Conservation (phyloP, 2,888 invertebrate genomes). For the Dryomyza anilis region DNA sequence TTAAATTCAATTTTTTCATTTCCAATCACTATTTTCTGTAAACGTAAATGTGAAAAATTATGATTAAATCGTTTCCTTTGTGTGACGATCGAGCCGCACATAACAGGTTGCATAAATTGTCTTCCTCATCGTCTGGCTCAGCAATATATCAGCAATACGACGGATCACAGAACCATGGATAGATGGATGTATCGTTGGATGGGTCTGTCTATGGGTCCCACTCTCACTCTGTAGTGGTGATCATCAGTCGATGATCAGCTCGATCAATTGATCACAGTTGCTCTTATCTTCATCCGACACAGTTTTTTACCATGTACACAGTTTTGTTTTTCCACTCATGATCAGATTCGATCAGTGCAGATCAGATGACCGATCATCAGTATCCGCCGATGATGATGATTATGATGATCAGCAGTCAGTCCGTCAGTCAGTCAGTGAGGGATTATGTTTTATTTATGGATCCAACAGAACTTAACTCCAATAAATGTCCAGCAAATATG, state of each 20-base stretch:
- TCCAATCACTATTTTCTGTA: too few relatives aligned
- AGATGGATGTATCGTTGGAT: too few relatives aligned
- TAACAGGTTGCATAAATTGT: too few relatives aligned
- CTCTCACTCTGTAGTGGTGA: background rate
- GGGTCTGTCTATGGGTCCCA: background rate
- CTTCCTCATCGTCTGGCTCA: too few relatives aligned
- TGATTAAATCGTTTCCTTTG: too few relatives aligned
- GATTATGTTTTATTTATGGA: slow-evolving; percentile 63
- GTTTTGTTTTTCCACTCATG: background rate
- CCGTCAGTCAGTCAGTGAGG: too few relatives aligned
- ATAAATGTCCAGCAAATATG: slow-evolving; percentile 62
- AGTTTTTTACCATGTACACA: background rate
- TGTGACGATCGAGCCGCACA: too few relatives aligned
- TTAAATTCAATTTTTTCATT: too few relatives aligned
- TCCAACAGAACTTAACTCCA: slow-evolving; percentile 61
- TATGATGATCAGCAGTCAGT: slow-evolving; percentile 11
- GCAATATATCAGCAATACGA: too few relatives aligned
- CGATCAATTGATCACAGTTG: slow-evolving; percentile 4
- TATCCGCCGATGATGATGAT: background rate
- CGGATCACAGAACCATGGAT: too few relatives aligned
- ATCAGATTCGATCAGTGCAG: background rate
- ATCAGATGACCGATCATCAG: too few relatives aligned
- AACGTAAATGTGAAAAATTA: too few relatives aligned
- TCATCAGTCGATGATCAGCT: background rate
- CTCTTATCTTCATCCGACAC: slow-evolving; percentile 6